Evolutionary conservation across 2,113 vertebrate species (phyloP).

Genomic region (Sardina pilchardus): DNA sequence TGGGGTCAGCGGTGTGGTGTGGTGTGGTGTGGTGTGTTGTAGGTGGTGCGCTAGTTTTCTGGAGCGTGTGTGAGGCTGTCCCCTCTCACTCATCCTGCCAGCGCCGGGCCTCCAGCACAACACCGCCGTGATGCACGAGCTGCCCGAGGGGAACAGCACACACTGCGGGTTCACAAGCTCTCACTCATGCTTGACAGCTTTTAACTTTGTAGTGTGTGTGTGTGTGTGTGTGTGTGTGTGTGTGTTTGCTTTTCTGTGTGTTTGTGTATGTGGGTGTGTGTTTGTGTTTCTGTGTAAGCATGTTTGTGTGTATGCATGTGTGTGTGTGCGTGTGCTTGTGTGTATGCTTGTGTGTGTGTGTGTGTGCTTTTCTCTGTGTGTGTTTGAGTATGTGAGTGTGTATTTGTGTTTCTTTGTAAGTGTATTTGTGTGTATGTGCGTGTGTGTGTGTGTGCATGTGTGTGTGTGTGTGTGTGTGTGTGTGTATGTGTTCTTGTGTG

Average conservation of each 20-base stretch:
- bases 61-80: background rate
- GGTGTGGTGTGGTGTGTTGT: background rate
- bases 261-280: background rate
- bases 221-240: background rate
- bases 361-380: too few species aligned
- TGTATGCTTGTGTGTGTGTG: background rate
- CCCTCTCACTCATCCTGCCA: background rate
- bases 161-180: slow-evolving; percentile 14
- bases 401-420: too few species aligned
- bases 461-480: too few species aligned
- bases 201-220: background rate
- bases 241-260: background rate
- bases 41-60: background rate
- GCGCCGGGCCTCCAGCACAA: slow-evolving; percentile 5
- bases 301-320: background rate
- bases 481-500: background rate
- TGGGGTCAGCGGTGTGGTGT: background rate
- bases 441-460: too few species aligned
- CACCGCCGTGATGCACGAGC: slow-evolving; percentile 26
- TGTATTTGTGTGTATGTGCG: too few species aligned
- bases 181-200: slow-evolving; percentile 28
- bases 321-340: background rate
- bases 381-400: too few species aligned
- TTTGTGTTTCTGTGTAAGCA: background rate
- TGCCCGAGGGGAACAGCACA: slow-evolving; percentile 5